These are phyloP conservation scores for Gobio gobio DNA, from an alignment of 2,113 vertebrate genomes.

Conservation along the genomic window DNA sequence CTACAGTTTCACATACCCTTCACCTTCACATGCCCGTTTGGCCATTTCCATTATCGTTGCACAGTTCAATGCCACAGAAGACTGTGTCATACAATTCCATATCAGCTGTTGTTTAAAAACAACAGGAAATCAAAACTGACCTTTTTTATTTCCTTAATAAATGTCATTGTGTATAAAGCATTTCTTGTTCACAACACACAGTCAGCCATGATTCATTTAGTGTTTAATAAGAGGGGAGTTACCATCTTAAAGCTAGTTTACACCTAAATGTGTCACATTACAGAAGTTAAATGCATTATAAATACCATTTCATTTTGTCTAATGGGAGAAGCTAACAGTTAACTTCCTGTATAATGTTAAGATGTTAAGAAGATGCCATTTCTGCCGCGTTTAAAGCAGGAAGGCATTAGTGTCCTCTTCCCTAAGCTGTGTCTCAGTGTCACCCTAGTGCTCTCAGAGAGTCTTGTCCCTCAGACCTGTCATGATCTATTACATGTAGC, in stretches of 20 bases:
- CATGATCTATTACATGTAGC: neutral
- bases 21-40: neutral
- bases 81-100: neutral
- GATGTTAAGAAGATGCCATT: neutral
- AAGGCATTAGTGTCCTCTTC: neutral
- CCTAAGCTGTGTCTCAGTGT: neutral
- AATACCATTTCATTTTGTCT: neutral
- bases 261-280: neutral
- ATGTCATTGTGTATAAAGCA: neutral
- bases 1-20: conserved; percentile 29
- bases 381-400: neutral
- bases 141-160: neutral
- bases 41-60: neutral
- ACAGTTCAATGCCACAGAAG: neutral
- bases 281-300: neutral
- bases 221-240: neutral
- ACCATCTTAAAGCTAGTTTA: neutral
- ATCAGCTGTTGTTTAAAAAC: too few species aligned
- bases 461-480: neutral
- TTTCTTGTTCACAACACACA: too few species aligned
- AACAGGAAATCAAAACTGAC: neutral
- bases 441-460: neutral
- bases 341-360: neutral
- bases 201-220: neutral
- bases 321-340: neutral